Evolutionary conservation across 2,888 invertebrate genomes (phyloP).

Genomic region (Rhabditoides inermis): DNA sequence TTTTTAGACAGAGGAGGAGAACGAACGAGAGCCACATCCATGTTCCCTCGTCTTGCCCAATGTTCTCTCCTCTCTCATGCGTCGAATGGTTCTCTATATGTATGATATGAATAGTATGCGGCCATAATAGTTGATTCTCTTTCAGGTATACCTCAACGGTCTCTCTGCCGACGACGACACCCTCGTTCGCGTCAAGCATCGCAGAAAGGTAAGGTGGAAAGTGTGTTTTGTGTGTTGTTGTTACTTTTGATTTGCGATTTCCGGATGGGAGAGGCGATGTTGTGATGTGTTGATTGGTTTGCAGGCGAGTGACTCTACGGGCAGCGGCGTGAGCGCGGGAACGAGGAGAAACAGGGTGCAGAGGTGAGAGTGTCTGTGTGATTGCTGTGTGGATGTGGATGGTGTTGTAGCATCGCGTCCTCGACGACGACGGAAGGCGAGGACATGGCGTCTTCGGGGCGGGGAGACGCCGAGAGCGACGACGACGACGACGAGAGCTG

Average conservation of each 20-base stretch:
- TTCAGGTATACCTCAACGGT: slow-evolving; percentile 27
- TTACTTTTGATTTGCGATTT: too few species aligned
- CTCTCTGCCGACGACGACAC: slow-evolving; percentile 32
- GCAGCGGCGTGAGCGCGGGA: slow-evolving; percentile 2
- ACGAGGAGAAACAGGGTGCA: slow-evolving; percentile 4
- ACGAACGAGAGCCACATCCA: not conserved
- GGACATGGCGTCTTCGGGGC: slow-evolving; percentile 59
- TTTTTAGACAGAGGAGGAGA: too few species aligned
- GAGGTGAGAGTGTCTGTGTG: slow-evolving; percentile 2
- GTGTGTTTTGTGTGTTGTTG: too few species aligned
- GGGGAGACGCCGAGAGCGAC: slow-evolving; percentile 88
- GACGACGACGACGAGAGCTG: slow-evolving; percentile 65
- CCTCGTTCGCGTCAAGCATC: slow-evolving; percentile 31
- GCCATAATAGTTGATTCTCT: too few species aligned
- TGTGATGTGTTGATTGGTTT: too few species aligned
- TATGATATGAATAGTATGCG: too few species aligned
- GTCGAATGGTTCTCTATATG: not conserved
- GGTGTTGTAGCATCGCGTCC: slow-evolving; percentile 35
- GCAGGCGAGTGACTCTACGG: slow-evolving; percentile 30
- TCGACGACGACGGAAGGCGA: slow-evolving; percentile 46
- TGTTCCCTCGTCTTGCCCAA: not conserved
- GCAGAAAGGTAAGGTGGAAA: slow-evolving; percentile 26
- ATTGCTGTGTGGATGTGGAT: not conserved
- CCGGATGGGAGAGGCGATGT: too few species aligned
- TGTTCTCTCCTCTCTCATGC: not conserved